These are phyloP conservation scores for Ostrea edulis DNA, from an alignment of 1,140 invertebrate species.

Conservation along the genomic window DNA sequence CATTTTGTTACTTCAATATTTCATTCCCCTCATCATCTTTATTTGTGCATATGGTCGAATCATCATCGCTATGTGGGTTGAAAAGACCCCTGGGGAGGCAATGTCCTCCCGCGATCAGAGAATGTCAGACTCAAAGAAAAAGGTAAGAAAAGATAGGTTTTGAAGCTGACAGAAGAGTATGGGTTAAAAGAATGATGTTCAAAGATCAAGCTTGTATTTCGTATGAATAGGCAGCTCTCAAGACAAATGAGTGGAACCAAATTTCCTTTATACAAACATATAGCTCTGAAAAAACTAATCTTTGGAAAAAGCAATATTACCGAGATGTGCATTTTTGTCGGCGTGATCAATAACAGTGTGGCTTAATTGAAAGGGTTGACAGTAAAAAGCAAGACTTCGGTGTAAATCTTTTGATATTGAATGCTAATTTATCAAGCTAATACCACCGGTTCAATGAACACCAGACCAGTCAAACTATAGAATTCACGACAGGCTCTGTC, in stretches of 20 bases:
- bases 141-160: constrained; percentile 83
- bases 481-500: background rate
- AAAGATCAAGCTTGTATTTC: background rate
- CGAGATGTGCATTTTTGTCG: too few relatives aligned
- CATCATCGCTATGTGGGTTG: constrained; percentile 92
- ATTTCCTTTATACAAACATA: too few relatives aligned
- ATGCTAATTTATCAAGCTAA: background rate
- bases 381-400: background rate
- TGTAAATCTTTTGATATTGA: background rate
- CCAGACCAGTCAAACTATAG: background rate
- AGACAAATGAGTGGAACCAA: too few relatives aligned
- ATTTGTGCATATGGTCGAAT: constrained; percentile 93
- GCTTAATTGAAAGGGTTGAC: background rate
- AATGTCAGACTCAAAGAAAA: constrained; percentile 92
- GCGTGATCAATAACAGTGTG: background rate
- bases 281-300: too few relatives aligned
- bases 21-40: constrained; percentile 90
- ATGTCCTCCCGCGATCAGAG: constrained; percentile 89
- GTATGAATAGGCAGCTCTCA: too few relatives aligned
- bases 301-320: too few relatives aligned
- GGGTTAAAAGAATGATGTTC: background rate
- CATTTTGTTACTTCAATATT: constrained; percentile 91
- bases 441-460: background rate
- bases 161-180: background rate
- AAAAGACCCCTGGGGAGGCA: constrained; percentile 90